Base-by-base conservation (phyloP, 2,888 invertebrate genomes). In the Plagodis pulveraria region DNA sequence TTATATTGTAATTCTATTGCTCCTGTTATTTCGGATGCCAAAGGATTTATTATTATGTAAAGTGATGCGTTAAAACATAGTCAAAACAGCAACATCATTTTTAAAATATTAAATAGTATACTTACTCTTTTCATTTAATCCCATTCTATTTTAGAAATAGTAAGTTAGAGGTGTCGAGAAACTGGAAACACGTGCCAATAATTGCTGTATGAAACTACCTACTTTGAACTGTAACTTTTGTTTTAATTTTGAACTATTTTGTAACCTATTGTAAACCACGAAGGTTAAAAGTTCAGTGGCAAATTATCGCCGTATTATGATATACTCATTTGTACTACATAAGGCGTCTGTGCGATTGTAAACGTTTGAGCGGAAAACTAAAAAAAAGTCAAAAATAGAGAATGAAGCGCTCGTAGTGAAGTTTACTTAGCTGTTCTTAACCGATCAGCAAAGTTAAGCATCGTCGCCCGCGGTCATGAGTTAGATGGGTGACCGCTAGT, bases 151-250 rank as follows among this genome's bases (percentile, higher is more conserved):
- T 46, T 68, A 58, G 72, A 73, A 74, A 76, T 73, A 70, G 75
- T 75, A 74, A 78, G 56, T 58, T 59, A 8, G 8, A 43, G 72
- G 78, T 75, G 78, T 76, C 73, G 77, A 74, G 77, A 77, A 78
- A 78, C 71, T 71, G 72, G 64, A 72, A 77, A 78, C 84, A 84
- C 79, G 81, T 83, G 81, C 77, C 77, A 73, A 80, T 84, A 83
- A 83, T 83, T 82, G 79, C 79, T 69, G 61, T 64, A 73, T 72
- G 70, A 73, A 76, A 76, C 76, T 79, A 79, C 78, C 71, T 74
- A 73, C 70, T 69, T 57, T 60, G 61, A 68, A 72, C 63, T 67
- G 49, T 50, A 62, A 75, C 72, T 75, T 74, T 72, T 70, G 69
- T 66, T 63, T 40, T 41, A 11, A 11, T 35, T 34, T 41, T 45